A percentile compares a stretch with the other conserved stretches of the same genome.
Evolutionary conservation across 2,888 invertebrate species (phyloP).

Genomic region (Apotomis betuletana): DNA sequence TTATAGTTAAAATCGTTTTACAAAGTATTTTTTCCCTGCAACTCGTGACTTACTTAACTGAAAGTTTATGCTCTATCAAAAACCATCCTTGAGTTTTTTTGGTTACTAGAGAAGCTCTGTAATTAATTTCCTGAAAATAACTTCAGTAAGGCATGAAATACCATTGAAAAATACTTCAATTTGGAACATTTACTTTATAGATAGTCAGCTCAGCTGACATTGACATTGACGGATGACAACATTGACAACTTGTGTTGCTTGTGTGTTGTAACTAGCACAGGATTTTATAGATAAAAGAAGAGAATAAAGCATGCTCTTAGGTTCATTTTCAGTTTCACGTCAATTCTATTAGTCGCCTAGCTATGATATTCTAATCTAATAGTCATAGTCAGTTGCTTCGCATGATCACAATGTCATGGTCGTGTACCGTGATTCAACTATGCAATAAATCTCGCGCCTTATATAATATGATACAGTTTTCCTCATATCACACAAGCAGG

Average conservation of each 20-base stretch:
- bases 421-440: constrained; percentile 19
- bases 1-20: too few relatives aligned
- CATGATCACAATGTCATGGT: constrained; percentile 30
- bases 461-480: constrained; percentile 37
- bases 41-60: too few relatives aligned
- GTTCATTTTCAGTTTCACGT: constrained; percentile 24
- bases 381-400: constrained; percentile 3
- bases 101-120: too few relatives aligned
- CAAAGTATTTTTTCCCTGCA: too few relatives aligned
- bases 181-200: constrained; percentile 13
- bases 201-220: constrained; percentile 31
- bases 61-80: too few relatives aligned
- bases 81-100: too few relatives aligned
- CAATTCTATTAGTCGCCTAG: constrained; percentile 1
- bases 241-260: not conserved
- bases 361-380: constrained; percentile 10
- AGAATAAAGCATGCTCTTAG: constrained; percentile 23
- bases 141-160: too few relatives aligned
- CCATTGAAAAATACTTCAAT: not conserved
- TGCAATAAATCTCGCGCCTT: constrained; percentile 32
- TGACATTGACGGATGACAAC: constrained; percentile 17
- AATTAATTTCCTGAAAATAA: too few relatives aligned
- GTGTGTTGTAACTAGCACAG: not conserved
- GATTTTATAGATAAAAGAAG: constrained; percentile 20
- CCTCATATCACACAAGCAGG: constrained; percentile 27